A percentile compares a stretch with the other conserved stretches of the same genome.
These are phyloP conservation scores for Yponomeuta cagnagella DNA, from an alignment of 2,888 invertebrate genomes.

Conservation along the genomic window DNA sequence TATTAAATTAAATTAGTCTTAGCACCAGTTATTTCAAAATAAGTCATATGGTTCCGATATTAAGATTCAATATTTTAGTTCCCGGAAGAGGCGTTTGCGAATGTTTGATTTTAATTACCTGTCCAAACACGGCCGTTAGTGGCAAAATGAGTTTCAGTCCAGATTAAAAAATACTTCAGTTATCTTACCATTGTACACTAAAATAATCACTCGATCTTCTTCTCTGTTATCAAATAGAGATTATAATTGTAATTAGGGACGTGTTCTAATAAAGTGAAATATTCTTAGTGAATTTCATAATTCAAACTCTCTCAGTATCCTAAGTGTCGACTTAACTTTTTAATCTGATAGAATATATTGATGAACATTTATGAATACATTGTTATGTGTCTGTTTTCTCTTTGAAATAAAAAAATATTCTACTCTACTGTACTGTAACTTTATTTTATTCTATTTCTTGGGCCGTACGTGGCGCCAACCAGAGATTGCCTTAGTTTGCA, in stretches of 20 bases:
- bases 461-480: too few species aligned
- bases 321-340: background rate
- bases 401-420: too few species aligned
- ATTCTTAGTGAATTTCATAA: background rate
- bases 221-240: too few species aligned
- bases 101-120: constrained; percentile 56
- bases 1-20: background rate
- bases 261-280: too few species aligned
- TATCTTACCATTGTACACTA: background rate
- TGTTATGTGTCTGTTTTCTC: too few species aligned
- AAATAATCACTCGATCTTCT: background rate
- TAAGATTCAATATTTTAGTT: background rate
- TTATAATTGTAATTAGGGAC: too few species aligned
- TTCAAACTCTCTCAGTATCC: background rate
- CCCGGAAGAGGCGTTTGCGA: background rate
- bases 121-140: constrained; percentile 33
- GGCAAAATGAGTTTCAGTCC: background rate
- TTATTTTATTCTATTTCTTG: too few species aligned
- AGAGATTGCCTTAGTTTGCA: too few species aligned
- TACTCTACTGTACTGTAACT: too few species aligned
- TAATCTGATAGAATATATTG: too few species aligned
- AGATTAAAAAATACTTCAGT: background rate
- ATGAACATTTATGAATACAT: too few species aligned
- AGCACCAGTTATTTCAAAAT: background rate
- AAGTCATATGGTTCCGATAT: background rate